Base-by-base conservation (phyloP, 2,888 invertebrate species). In the Odiellus spinosus region DNA sequence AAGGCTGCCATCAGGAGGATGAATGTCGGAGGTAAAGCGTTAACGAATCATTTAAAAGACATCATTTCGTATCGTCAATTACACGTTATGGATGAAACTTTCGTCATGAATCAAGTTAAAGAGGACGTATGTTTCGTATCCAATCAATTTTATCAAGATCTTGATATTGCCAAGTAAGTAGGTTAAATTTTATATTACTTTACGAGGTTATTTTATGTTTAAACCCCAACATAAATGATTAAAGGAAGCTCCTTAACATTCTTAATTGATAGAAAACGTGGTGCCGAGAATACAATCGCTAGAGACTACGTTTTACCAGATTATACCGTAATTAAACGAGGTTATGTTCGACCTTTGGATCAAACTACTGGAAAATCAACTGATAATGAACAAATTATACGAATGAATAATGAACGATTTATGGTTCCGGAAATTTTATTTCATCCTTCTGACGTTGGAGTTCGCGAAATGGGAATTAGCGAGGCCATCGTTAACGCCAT, bases 21-120 rank as follows among this genome's bases (percentile, higher is more conserved):
- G 50, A 88, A 95, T 68, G 76, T 98, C 33, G 98, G 98, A 2
- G 98, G 98, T 0, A 99, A 99, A 69, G 76, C 88, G 10, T 65
- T 98, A 50, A 98, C 96, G 0, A 99, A 98, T 71, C 90, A 96
- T 67, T 70, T 99, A 40, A 99, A 98, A 65, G 98, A 98, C 67
- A 77, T 95, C 14, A 78, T 96, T 56, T 96, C 96, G 0, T 99
- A 98, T 65, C 74, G 81, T 38, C 95, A 96, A 63, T 68, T 96
- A 40, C 88, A 98, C 71, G 93, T 99, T 0, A 90, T 95, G 88
- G 95, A 96, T 63, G 98, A 98, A 67, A 91, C 93, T 0, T 91
- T 85, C 68, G 91, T 98, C 0, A 88, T 98, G 41, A 98, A 98
- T 68, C 95, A 98, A 69, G 84, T 82, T 1, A 99, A 99, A 66